phyloP scores from a whole-genome alignment of 2,113 vertebrate species.

The Deroptyus accipitrinus region DNA sequence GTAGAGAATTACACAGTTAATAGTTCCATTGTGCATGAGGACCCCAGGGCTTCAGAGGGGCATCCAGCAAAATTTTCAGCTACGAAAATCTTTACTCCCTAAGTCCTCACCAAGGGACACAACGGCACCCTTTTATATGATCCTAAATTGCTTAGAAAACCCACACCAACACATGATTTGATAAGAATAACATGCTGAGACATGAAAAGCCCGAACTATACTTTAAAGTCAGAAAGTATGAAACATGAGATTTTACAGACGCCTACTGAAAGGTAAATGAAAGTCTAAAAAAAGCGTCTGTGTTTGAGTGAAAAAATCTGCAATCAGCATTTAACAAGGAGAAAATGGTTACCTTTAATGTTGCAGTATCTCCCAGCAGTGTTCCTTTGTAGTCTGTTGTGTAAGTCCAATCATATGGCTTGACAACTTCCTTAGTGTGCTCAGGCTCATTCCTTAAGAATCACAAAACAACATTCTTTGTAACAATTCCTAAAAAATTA shows the following conservation, averaged over 20 bases:
- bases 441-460: slow-evolving; percentile 87
- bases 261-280: not conserved
- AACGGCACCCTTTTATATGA: not conserved
- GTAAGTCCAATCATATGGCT: slow-evolving; percentile 96
- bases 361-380: slow-evolving; percentile 82
- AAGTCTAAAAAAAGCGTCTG: not conserved
- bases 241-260: not conserved
- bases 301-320: not conserved
- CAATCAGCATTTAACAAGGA: not conserved
- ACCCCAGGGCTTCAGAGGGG: not conserved
- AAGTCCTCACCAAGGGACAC: not conserved
- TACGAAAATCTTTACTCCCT: not conserved
- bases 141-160: not conserved
- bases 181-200: not conserved
- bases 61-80: not conserved
- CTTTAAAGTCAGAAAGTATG: not conserved
- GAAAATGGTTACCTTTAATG: slow-evolving; percentile 79
- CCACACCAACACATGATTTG: not conserved
- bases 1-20: not conserved
- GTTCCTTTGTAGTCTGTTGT: slow-evolving; percentile 97
- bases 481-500: not conserved
- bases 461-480: slow-evolving; percentile 2
- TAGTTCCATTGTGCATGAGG: not conserved
- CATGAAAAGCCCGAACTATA: not conserved
- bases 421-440: slow-evolving; percentile 90